Evolutionary conservation across 2,888 invertebrate species (phyloP).

Genomic region (Dione vanillae): DNA sequence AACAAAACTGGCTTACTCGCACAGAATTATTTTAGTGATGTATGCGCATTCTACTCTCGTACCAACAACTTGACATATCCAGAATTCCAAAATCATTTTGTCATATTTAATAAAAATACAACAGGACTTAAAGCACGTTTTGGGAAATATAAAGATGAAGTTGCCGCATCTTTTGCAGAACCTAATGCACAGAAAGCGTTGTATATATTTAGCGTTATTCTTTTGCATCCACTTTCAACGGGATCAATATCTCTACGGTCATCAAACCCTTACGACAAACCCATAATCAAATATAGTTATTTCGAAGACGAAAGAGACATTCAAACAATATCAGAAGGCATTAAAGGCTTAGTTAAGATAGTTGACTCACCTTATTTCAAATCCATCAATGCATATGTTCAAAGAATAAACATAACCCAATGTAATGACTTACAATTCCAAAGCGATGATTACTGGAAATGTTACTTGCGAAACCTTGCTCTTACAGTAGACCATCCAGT

Average conservation of each 20-base stretch:
- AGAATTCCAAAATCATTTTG: slow-evolving; percentile 60
- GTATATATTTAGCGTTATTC: slow-evolving; percentile 61
- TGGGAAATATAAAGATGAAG: slow-evolving; percentile 6
- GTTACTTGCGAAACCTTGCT: background rate
- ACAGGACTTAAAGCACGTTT: background rate
- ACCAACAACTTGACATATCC: slow-evolving; percentile 59
- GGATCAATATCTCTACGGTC: slow-evolving; percentile 83
- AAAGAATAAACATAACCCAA: slow-evolving; percentile 55
- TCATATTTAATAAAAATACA: slow-evolving; percentile 40
- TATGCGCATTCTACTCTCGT: slow-evolving; percentile 56
- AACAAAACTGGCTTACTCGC: slow-evolving; percentile 79
- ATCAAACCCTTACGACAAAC: slow-evolving; percentile 83
- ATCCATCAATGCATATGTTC: slow-evolving; percentile 56
- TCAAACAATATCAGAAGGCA: slow-evolving; percentile 57
- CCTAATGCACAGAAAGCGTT: slow-evolving; percentile 58
- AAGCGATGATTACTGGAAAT: slow-evolving; percentile 50
- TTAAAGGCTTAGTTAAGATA: slow-evolving; percentile 53
- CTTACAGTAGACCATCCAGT: slow-evolving; percentile 10
- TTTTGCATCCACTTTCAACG: slow-evolving; percentile 79
- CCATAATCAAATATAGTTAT: slow-evolving; percentile 86
- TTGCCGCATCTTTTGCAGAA: slow-evolving; percentile 42
- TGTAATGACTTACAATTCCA: slow-evolving; percentile 58
- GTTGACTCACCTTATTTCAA: slow-evolving; percentile 57
- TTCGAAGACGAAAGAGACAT: slow-evolving; percentile 83
- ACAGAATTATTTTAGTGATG: slow-evolving; percentile 82